These are phyloP conservation scores for Galago senegalensis DNA, from an alignment of 2,797 vertebrate genomes.

Conservation along the genomic window DNA sequence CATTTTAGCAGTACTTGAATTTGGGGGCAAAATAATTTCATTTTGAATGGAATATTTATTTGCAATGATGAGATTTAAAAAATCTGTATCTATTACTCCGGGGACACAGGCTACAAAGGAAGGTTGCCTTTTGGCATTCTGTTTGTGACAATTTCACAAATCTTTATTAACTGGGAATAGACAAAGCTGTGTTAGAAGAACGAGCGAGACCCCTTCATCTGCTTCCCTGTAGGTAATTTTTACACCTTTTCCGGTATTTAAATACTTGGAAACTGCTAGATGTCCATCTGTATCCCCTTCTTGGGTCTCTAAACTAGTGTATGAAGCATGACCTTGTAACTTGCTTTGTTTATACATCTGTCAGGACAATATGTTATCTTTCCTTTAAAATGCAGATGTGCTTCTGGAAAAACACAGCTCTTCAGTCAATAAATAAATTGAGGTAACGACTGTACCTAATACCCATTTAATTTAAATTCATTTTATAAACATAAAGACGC, in stretches of 20 bases:
- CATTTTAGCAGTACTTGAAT: conserved; percentile 26
- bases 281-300: conserved; percentile 89
- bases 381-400: conserved; percentile 91
- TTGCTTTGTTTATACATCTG: conserved; percentile 92
- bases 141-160: conserved; percentile 87
- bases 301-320: conserved; percentile 89
- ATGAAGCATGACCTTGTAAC: conserved; percentile 90
- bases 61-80: conserved; percentile 82
- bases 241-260: conserved; percentile 88
- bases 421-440: conserved; percentile 92
- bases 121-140: conserved; percentile 86
- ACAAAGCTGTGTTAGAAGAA: conserved; percentile 85
- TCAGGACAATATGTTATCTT: conserved; percentile 91
- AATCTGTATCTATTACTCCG: conserved; percentile 83
- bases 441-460: conserved; percentile 92
- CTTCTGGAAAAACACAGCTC: conserved; percentile 87
- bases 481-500: conserved; percentile 93
- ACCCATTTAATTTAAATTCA: conserved; percentile 94
- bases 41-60: conserved; percentile 77
- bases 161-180: conserved; percentile 88
- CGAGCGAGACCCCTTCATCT: conserved; percentile 84
- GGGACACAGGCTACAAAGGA: conserved; percentile 82
- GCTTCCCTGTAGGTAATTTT: conserved; percentile 88
- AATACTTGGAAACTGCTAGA: conserved; percentile 89
- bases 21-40: conserved; percentile 39